Evolutionary conservation across 2,888 invertebrate species (phyloP), one percentile per base, ranked within the genome.

Genomic region (Anticlea derivata): DNA sequence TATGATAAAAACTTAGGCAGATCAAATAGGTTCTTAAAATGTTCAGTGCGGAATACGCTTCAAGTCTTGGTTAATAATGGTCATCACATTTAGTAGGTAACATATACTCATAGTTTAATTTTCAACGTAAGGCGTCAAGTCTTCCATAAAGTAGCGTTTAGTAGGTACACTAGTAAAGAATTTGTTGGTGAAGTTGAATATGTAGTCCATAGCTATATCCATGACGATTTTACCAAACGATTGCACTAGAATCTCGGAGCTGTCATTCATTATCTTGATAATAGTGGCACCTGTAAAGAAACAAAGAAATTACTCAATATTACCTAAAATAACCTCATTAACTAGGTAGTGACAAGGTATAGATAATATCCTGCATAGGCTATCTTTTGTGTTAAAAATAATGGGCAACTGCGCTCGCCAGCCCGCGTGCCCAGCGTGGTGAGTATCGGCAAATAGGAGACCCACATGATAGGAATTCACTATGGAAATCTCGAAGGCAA

Each of bases 201-300:
- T 46, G 0, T 48, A 47, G 0, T 65, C 63, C 24, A 74, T 46
- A 0, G 68, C 72, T 27, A 65, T 59, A 1, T 73, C 68, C 8
- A 73, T 23, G 40, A 75, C 56, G 1, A 59, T 11, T 24, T 57
- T 60, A 6, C 75, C 75, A 7, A 71, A 66, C 0, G 64, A 20
- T 1, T 57, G 6, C 17, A 77, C 23, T 0, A 78, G 1, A 0
- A 1, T 33, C 50, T 70, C 71, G 73, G 17, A 79, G 43, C 78
- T 76, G 2, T 75, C 46, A 44, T 81, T 81, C 34, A 81, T 3
- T 0, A 75, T 48, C 0, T 37, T 30, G 1, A 67, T 34, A 8
- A 77, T 57, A 1, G 63, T 5, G 11, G 60, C 60, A 54, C 76
- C 81, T 82, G 74, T 7, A 64, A 69, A 58, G 50, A 29, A 38